Conservation (phyloP, 1,140 invertebrate genomes). For the Ceratosolen fusciceps region DNA sequence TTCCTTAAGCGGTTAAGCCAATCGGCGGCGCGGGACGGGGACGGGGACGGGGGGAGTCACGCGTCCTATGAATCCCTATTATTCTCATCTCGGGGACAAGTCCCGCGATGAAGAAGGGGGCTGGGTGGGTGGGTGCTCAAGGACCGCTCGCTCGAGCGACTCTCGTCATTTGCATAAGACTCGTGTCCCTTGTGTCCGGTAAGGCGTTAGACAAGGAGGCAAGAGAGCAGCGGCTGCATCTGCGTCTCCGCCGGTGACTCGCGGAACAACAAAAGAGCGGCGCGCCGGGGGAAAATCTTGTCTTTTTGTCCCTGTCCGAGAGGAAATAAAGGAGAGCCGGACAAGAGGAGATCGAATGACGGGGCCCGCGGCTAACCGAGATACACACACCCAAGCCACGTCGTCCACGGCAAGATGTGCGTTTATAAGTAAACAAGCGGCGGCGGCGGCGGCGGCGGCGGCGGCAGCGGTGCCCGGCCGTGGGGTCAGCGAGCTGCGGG, state of each 20-base stretch:
- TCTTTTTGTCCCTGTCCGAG: neutral
- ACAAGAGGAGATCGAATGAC: neutral
- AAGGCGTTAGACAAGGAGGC: constrained; percentile 10
- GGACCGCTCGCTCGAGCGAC: neutral
- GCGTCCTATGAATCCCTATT: too few species aligned
- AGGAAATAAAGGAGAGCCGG: neutral
- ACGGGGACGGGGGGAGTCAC: too few species aligned
- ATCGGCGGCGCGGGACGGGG: too few species aligned
- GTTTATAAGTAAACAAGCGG: constrained; percentile 27
- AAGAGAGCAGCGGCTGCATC: neutral
- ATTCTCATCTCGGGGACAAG: neutral
- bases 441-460: neutral
- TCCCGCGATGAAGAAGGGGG: neutral
- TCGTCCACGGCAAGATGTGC: neutral
- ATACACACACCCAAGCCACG: too few species aligned
- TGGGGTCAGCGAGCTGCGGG: neutral
- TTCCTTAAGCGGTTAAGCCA: neutral
- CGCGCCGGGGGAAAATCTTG: neutral
- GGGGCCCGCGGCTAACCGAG: neutral
- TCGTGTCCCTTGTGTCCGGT: constrained; percentile 8
- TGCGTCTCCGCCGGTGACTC: neutral
- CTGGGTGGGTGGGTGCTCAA: neutral
- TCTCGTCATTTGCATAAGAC: neutral
- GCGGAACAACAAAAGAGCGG: neutral
- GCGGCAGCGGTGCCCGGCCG: neutral